Conservation (phyloP, 2,113 vertebrate genomes). For the Myocastor coypus region DNA sequence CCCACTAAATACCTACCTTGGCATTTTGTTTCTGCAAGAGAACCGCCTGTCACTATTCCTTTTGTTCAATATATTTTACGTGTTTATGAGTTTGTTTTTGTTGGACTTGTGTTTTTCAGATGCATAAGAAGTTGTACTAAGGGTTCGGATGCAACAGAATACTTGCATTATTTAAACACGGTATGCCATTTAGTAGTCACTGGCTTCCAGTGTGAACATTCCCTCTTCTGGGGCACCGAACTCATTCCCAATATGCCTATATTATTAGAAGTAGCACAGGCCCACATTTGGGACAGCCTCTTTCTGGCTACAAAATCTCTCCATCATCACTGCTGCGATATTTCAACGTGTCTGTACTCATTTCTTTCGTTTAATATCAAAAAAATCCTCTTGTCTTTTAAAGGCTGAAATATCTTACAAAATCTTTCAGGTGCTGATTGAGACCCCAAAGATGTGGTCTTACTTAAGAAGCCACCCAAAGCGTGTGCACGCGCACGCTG, state of each 20-base stretch:
- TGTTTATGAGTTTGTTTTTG: slow-evolving; percentile 5
- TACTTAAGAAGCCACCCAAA: background rate
- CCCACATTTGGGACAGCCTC: background rate
- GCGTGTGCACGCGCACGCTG: background rate
- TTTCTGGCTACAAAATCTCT: background rate
- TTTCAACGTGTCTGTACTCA: background rate
- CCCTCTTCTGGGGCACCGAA: background rate
- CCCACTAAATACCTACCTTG: background rate
- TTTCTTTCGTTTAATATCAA: slow-evolving; percentile 1
- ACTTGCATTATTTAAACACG: slow-evolving; percentile 44
- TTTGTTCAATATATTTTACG: background rate
- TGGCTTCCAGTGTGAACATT: background rate
- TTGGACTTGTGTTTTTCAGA: background rate
- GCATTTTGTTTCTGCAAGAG: background rate
- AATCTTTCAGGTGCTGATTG: background rate
- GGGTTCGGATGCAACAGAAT: background rate
- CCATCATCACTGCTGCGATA: background rate
- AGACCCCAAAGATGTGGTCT: background rate
- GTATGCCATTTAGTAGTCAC: background rate
- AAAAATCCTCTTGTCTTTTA: background rate
- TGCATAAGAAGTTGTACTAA: background rate
- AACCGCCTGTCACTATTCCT: background rate
- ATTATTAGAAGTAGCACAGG: background rate
- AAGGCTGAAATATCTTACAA: background rate
- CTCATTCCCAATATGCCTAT: background rate